Conservation (phyloP, 2,888 invertebrate genomes). For the Leptodirus hochenwartii region DNA sequence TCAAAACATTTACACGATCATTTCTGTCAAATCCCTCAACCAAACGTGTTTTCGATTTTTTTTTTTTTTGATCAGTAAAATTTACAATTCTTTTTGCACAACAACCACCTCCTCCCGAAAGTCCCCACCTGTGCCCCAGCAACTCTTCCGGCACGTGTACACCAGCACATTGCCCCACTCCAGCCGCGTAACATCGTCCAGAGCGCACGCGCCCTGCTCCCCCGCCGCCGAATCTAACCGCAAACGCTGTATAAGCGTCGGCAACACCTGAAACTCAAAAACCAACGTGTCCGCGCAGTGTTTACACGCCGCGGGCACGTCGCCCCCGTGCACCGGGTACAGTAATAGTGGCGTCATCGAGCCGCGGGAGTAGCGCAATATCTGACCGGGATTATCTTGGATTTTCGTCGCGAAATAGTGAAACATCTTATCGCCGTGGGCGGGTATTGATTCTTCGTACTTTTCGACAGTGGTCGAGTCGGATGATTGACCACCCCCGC, state of each 20-base stretch:
- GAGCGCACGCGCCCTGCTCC: constrained; percentile 21
- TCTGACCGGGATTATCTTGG: constrained; percentile 60
- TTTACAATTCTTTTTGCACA: constrained; percentile 54
- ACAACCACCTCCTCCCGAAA: constrained; percentile 52
- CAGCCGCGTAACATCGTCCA: constrained; percentile 30
- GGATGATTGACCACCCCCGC: constrained; percentile 16
- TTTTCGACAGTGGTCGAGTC: constrained; percentile 39
- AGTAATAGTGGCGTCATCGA: constrained; percentile 45
- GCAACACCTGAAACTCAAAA: constrained; percentile 73
- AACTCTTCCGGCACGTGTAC: constrained; percentile 68
- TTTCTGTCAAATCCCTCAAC: too few relatives aligned
- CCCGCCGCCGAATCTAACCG: constrained; percentile 32
- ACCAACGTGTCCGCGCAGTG: constrained; percentile 53
- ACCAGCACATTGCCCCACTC: constrained; percentile 79
- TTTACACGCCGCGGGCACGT: constrained; percentile 36
- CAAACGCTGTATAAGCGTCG: constrained; percentile 57
- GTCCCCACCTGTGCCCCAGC: constrained; percentile 57
- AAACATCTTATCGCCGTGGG: constrained; percentile 69
- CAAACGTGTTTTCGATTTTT: too few relatives aligned
- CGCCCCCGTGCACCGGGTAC: constrained; percentile 44
- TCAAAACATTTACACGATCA: too few relatives aligned
- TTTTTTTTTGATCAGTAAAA: too few relatives aligned
- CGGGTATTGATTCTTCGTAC: constrained; percentile 62
- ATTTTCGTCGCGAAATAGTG: constrained; percentile 60
- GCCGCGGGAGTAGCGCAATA: constrained; percentile 66